Conservation (phyloP, 2,113 vertebrate species). For the Chelonoidis abingdonii region DNA sequence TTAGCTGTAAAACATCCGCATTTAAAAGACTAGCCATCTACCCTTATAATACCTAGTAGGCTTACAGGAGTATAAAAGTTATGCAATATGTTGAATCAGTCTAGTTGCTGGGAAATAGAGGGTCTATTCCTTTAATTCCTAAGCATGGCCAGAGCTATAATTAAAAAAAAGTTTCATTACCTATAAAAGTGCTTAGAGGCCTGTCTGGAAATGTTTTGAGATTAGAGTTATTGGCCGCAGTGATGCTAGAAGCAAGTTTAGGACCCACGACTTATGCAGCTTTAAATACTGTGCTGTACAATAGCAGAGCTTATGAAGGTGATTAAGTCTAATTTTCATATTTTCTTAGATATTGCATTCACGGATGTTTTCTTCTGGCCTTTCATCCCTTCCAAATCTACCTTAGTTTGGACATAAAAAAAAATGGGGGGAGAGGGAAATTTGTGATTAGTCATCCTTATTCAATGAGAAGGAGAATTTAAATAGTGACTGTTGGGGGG, state of each 20-base stretch:
- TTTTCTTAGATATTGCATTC: neutral
- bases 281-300: fast-evolving
- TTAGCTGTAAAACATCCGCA: constrained; percentile 41
- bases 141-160: constrained; percentile 46
- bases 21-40: constrained; percentile 54
- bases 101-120: constrained; percentile 29
- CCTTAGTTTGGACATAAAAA: neutral
- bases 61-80: constrained; percentile 50
- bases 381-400: neutral
- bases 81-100: constrained; percentile 52
- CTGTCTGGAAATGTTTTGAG: constrained; percentile 11
- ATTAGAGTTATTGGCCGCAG: constrained; percentile 20
- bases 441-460: neutral
- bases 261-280: neutral
- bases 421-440: neutral
- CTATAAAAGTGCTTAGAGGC: constrained; percentile 38
- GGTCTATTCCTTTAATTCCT: constrained; percentile 38
- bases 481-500: neutral
- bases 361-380: neutral
- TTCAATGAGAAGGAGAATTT: neutral
- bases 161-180: constrained; percentile 60
- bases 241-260: neutral
- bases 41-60: constrained; percentile 24
- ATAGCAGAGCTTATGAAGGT: neutral
- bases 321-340: neutral